Evolutionary conservation across 2,888 invertebrate genomes (phyloP).

Genomic region (Pollenia griseotomentosa): DNA sequence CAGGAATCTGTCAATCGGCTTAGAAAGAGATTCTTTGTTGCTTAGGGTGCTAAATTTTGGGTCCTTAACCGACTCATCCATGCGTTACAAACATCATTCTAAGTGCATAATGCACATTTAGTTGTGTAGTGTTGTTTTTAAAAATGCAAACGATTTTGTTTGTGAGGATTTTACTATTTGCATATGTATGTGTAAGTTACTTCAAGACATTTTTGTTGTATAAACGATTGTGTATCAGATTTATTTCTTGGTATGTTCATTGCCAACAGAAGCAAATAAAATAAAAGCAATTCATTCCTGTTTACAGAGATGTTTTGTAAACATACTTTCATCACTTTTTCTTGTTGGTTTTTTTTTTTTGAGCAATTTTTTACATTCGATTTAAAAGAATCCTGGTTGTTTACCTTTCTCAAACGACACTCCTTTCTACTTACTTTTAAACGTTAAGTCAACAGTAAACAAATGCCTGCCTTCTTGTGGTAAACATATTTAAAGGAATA

Average conservation of each 20-base stretch:
- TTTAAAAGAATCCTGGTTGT: conserved; percentile 2
- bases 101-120: too few species aligned
- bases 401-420: background rate
- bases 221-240: background rate
- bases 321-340: conserved; percentile 60
- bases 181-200: background rate
- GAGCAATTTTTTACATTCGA: background rate
- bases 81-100: too few species aligned
- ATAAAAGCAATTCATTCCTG: conserved; percentile 22
- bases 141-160: background rate
- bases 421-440: background rate
- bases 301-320: conserved; percentile 40
- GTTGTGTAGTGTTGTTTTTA: too few species aligned
- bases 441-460: conserved; percentile 32
- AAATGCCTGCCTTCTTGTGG: conserved; percentile 28
- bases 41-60: too few species aligned
- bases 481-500: conserved; percentile 49
- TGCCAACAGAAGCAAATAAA: background rate
- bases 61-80: too few species aligned
- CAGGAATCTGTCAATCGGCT: too few species aligned
- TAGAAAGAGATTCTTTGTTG: too few species aligned
- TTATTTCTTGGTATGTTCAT: background rate
- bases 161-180: background rate
- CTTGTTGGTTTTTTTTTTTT: background rate
- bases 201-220: background rate